A percentile compares a stretch with the other conserved stretches of the same genome.
phyloP scores from a whole-genome alignment of 1,140 invertebrate species.

The Apis laboriosa region DNA sequence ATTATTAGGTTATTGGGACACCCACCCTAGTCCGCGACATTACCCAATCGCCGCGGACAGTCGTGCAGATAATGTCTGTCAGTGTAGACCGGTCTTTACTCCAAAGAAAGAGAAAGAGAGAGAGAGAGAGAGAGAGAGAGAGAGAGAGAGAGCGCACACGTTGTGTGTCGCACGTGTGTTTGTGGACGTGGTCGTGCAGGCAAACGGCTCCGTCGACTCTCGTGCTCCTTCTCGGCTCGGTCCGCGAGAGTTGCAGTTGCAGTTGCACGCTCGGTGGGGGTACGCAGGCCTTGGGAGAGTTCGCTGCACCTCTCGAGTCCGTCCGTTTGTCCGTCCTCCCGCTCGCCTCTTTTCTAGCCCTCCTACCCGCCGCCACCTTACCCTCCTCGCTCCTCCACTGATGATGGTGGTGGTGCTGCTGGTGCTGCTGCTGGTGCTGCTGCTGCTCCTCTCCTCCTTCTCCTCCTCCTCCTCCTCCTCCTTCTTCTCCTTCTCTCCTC shows the following conservation, averaged over 20 bases:
- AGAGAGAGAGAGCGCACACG: background rate
- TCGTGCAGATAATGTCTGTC: no score
- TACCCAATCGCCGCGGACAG: no score
- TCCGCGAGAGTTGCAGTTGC: conserved; percentile 66
- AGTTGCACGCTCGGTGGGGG: conserved; percentile 61
- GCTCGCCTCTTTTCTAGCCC: conserved; percentile 31
- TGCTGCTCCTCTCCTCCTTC: background rate
- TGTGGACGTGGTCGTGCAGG: conserved; percentile 39
- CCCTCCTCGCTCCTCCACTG: conserved; percentile 4
- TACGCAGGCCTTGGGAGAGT: conserved; percentile 79
- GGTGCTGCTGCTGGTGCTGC: conserved; percentile 7
- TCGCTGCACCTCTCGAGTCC: conserved; percentile 79
- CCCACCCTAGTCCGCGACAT: no score
- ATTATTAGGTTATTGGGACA: no score
- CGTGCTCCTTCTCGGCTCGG: conserved; percentile 39
- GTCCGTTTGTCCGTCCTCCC: conserved; percentile 67
- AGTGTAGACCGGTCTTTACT: no score
- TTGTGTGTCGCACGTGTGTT: conserved; percentile 19
- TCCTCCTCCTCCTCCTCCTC: background rate
- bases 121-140: background rate
- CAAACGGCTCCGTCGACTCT: conserved; percentile 27
- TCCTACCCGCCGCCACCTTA: conserved; percentile 27
- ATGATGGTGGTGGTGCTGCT: background rate
- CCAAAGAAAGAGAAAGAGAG: background rate
- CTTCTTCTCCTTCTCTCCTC: conserved; percentile 2